Evolutionary conservation across 1,140 invertebrate species (phyloP), one percentile per base, ranked within the genome.

Genomic region (Rhyzopertha dominica): DNA sequence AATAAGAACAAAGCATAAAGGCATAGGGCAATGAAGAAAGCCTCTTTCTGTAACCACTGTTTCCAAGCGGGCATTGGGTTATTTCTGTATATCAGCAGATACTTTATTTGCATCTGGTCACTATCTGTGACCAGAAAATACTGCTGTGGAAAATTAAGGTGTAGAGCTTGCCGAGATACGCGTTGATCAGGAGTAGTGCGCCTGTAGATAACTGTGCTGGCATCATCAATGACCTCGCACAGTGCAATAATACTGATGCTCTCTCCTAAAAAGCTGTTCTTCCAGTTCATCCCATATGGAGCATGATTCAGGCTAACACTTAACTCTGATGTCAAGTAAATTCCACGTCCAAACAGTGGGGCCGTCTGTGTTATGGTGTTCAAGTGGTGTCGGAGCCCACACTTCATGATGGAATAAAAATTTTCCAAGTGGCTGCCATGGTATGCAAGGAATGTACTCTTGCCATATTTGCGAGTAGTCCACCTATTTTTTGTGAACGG

Each of bases 401-500:
- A 80, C 64, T 87, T 78, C 24, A 88, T 62, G 47, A 90, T 88
- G 0, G 85, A 85, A 70, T 87, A 81, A 65, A 88, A 87, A 68
- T 88, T 87, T 66, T 87, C 84, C 39, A 87, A 66, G 47, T 80
- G 72, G 64, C 82, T 88, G 17, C 86, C 86, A 68, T 89, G 84
- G 58, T 81, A 90, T 9, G 83, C 85, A 62, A 77, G 78, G 58
- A 85, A 75, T 13, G 78, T 72, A 39, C 74, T 69, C 51, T 73
- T 71, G 44, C 75, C 70, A 54, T 69, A 58, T 20, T 69, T 39
- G 20, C 43, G 30, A 35, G 28, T 20, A 34, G 10, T 30, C 24
- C 39, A 13, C n/a, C 34, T 30, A 49, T 29, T 37, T 36, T 17
- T 16, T 28, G 41, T 30, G 42, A 31, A 35, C n/a, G n/a, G 41